phyloP scores from a whole-genome alignment of 1,140 invertebrate genomes.

The Trachymyrmex cornetzi region DNA sequence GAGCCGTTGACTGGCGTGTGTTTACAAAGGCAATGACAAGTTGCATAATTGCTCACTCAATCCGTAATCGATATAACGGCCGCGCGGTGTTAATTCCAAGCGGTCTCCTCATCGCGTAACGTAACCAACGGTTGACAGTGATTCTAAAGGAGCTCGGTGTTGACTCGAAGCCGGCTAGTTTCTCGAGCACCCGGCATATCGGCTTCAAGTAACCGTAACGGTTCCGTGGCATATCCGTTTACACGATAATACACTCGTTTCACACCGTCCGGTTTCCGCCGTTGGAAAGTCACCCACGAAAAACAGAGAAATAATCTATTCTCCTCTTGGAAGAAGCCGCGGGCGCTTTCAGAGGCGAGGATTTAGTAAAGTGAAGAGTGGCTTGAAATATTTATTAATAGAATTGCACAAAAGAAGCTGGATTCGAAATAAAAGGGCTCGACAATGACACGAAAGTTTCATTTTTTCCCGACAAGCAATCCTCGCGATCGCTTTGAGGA shows the following conservation, averaged over 20 bases:
- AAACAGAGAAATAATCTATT: background rate
- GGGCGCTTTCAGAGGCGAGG: background rate
- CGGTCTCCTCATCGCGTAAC: constrained; percentile 11
- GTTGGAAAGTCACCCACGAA: background rate
- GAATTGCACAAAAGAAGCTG: background rate
- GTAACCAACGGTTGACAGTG: background rate
- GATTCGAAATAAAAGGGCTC: constrained; percentile 4
- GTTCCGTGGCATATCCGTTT: constrained; percentile 77
- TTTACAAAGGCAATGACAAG: constrained; percentile 4
- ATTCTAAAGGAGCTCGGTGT: background rate
- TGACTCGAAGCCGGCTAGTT: constrained; percentile 19
- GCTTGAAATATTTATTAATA: constrained; percentile 15
- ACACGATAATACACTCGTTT: constrained; percentile 73
- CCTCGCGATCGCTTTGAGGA: background rate
- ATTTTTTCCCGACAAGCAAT: background rate
- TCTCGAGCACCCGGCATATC: constrained; percentile 41
- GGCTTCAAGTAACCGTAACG: constrained; percentile 73
- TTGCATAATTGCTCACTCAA: constrained; percentile 36
- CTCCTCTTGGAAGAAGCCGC: background rate
- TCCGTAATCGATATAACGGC: constrained; percentile 29
- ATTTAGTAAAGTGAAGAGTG: background rate
- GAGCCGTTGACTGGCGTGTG: background rate
- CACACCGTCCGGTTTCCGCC: constrained; percentile 41
- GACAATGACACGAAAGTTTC: background rate
- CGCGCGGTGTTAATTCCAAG: constrained; percentile 12